Conservation (phyloP, 2,113 vertebrate genomes). For the Pterocles orientalis region DNA sequence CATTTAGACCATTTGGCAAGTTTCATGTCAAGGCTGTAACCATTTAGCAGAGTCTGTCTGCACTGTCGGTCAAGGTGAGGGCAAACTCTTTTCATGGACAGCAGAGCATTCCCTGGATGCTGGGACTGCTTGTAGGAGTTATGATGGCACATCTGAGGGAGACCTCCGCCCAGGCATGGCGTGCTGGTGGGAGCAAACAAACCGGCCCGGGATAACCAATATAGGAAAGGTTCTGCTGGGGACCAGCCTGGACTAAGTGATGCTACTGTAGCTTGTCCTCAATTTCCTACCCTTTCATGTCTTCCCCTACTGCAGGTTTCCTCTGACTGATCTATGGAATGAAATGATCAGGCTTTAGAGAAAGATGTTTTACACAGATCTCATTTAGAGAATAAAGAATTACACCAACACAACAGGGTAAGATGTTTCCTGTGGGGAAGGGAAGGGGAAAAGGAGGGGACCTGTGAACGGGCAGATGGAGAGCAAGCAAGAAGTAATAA, state of each 20-base stretch:
- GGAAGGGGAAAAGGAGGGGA: not conserved
- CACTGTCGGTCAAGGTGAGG: not conserved
- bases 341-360: not conserved
- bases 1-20: not conserved
- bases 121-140: accelerated
- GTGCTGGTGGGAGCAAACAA: not conserved
- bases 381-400: not conserved
- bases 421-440: not conserved
- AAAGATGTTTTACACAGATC: not conserved
- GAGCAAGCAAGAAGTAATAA: not conserved
- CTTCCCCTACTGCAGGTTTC: not conserved
- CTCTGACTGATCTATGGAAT: not conserved
- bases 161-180: not conserved
- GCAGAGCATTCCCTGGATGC: not conserved
- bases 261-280: not conserved
- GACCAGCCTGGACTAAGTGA: not conserved
- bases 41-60: not conserved
- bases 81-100: not conserved
- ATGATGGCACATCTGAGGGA: not conserved
- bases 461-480: not conserved
- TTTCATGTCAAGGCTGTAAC: not conserved
- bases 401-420: not conserved
- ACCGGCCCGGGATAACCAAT: no score
- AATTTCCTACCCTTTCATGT: not conserved
- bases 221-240: not conserved